A percentile compares a stretch with the other conserved stretches of the same genome.
phyloP scores from a whole-genome alignment of 2,797 vertebrate genomes.

The Cheirogaleus major region DNA sequence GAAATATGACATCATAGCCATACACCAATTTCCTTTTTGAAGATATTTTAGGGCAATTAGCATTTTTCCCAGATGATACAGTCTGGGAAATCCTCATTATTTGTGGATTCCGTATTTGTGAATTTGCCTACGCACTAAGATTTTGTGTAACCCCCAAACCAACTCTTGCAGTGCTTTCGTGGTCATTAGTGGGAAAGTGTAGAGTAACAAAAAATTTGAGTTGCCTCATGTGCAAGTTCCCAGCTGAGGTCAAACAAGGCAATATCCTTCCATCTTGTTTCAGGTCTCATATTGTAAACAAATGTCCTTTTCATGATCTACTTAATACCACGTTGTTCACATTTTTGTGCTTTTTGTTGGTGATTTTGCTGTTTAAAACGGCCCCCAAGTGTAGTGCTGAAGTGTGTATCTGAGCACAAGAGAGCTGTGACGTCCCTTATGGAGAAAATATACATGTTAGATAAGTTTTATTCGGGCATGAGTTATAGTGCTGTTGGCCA shows the following conservation, averaged over 20 bases:
- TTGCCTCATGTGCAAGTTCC: background rate
- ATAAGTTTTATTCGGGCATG: background rate
- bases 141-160: background rate
- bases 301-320: background rate
- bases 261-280: background rate
- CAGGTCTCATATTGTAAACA: background rate
- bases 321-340: background rate
- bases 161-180: background rate
- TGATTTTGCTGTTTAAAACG: background rate
- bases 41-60: constrained; percentile 13
- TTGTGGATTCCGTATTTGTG: background rate
- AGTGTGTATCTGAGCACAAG: background rate
- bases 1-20: background rate
- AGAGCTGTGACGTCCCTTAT: background rate
- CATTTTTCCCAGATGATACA: background rate
- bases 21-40: background rate
- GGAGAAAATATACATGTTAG: background rate
- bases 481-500: background rate
- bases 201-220: background rate
- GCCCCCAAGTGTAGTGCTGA: background rate
- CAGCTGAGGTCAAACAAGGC: background rate
- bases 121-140: constrained; percentile 1
- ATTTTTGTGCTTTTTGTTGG: background rate
- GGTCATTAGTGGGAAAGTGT: background rate
- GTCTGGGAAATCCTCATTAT: background rate